Percentiles rank a stretch among this genome's conserved stretches.
These are phyloP conservation scores for Campylorhamphus procurvoides DNA, from an alignment of 2,113 vertebrate species.

Conservation along the genomic window DNA sequence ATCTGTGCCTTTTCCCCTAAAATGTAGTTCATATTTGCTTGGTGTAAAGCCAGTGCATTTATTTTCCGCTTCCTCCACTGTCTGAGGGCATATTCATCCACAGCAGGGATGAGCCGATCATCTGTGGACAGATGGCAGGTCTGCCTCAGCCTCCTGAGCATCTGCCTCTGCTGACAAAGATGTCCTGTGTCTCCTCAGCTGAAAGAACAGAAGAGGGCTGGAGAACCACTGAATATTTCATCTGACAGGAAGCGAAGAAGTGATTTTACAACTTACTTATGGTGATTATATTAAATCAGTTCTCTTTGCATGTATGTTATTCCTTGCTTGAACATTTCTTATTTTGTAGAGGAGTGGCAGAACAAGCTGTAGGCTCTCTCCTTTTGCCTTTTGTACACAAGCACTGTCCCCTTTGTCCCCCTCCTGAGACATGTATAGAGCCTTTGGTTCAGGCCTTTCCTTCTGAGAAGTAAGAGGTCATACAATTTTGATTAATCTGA, in stretches of 20 bases:
- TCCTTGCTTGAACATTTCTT: neutral
- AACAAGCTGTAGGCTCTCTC: neutral
- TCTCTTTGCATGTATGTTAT: constrained; percentile 44
- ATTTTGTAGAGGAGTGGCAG: neutral
- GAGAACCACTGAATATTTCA: constrained; percentile 61
- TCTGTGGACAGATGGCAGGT: constrained; percentile 56
- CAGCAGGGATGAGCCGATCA: constrained; percentile 29
- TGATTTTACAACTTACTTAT: constrained; percentile 47
- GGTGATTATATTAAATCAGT: constrained; percentile 50
- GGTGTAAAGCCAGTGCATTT: neutral
- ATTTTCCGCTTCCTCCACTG: neutral
- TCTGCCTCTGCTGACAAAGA: constrained; percentile 42
- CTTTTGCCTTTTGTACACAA: neutral
- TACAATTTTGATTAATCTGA: neutral
- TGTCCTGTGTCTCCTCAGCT: constrained; percentile 11
- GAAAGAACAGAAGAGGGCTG: constrained; percentile 16
- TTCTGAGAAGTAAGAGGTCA: neutral
- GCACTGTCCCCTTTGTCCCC: fast-evolving
- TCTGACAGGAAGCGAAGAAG: constrained; percentile 20
- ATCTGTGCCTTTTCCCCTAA: neutral
- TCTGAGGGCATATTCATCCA: neutral
- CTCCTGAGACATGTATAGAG: fast-evolving
- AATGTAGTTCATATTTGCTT: neutral
- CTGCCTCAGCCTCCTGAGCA: constrained; percentile 29
- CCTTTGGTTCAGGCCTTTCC: neutral